Percentiles rank a stretch among this genome's conserved stretches.
These are phyloP conservation scores for Rhagium mordax DNA, from an alignment of 2,888 invertebrate species.

Conservation along the genomic window DNA sequence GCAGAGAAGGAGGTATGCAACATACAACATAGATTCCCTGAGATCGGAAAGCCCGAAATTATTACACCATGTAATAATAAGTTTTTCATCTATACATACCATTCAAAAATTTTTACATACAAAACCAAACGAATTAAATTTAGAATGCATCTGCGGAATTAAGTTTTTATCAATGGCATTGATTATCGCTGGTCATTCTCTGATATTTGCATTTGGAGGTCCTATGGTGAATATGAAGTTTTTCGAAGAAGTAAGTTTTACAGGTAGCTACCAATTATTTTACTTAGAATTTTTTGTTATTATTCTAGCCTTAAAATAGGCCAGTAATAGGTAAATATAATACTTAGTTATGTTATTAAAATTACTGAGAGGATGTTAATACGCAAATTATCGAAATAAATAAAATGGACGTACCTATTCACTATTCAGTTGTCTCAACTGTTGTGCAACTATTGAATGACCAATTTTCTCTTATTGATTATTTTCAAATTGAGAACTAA, in stretches of 20 bases:
- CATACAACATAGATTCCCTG: constrained; percentile 53
- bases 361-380: too few species aligned
- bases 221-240: constrained; percentile 79
- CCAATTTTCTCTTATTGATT: too few species aligned
- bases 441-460: too few species aligned
- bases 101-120: constrained; percentile 75
- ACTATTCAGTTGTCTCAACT: too few species aligned
- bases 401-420: too few species aligned
- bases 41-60: constrained; percentile 39
- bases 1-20: constrained; percentile 48
- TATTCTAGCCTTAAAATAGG: too few species aligned
- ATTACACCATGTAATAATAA: constrained; percentile 62
- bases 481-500: too few species aligned
- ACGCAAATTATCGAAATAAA: too few species aligned
- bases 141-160: constrained; percentile 75
- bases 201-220: constrained; percentile 78
- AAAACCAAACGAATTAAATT: constrained; percentile 74
- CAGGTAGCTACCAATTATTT: neutral
- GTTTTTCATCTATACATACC: constrained; percentile 77
- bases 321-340: too few species aligned
- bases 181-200: constrained; percentile 78
- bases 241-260: constrained; percentile 72
- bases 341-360: too few species aligned
- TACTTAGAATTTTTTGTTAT: neutral
- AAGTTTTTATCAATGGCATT: constrained; percentile 80